Evolutionary conservation across 2,113 vertebrate genomes (phyloP).

Genomic region (Mionectes macconnelli): DNA sequence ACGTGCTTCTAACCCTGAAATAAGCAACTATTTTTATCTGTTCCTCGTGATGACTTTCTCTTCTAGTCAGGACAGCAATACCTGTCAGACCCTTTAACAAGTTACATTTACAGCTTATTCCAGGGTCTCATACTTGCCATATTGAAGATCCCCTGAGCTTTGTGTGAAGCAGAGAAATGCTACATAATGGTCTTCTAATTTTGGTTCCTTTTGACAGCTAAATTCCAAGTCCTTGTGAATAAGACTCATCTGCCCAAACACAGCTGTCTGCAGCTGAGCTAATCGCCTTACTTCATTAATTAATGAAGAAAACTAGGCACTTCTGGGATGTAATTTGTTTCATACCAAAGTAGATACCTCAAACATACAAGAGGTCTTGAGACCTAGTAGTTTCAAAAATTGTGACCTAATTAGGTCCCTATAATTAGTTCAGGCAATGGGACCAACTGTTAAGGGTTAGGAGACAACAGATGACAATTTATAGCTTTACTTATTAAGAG

Average conservation of each 20-base stretch:
- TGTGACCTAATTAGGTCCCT: neutral
- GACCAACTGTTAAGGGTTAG: neutral
- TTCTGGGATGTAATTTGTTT: neutral
- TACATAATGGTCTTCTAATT: slow-evolving; percentile 56
- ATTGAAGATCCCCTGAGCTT: neutral
- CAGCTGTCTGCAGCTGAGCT: neutral
- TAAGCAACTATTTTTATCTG: neutral
- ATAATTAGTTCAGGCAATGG: neutral
- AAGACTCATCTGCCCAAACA: neutral
- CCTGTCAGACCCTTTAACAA: neutral
- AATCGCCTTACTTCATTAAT: slow-evolving; percentile 25
- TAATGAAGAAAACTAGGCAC: slow-evolving; percentile 2
- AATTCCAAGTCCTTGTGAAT: slow-evolving; percentile 57
- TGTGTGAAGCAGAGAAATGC: slow-evolving; percentile 9
- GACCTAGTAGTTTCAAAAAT: slow-evolving; percentile 54
- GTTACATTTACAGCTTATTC: neutral
- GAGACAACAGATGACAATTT: neutral
- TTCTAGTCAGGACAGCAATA: neutral
- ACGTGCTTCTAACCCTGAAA: neutral
- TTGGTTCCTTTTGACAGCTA: slow-evolving; percentile 69
- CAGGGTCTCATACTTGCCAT: neutral
- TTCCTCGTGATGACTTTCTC: neutral
- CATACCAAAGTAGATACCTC: neutral
- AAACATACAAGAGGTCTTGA: neutral
- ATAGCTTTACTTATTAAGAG: neutral